A percentile compares a stretch with the other conserved stretches of the same genome.
phyloP scores from a whole-genome alignment of 2,797 vertebrate genomes.

The Micropoecilia bifurca region DNA sequence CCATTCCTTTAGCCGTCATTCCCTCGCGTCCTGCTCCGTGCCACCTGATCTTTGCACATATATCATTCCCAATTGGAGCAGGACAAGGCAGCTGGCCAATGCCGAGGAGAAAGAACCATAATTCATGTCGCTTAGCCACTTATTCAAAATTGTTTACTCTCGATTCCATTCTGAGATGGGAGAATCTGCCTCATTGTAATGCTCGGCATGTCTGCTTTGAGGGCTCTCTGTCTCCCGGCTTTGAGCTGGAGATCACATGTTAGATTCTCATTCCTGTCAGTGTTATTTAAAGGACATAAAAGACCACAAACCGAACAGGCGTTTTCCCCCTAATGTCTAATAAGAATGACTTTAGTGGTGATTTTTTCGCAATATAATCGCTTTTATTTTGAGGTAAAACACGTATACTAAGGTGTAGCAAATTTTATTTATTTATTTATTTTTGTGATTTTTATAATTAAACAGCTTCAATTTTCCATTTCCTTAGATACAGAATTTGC shows the following conservation, averaged over 20 bases:
- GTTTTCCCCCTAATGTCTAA: constrained; percentile 20
- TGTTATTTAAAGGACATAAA: constrained; percentile 62
- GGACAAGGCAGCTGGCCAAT: constrained; percentile 74
- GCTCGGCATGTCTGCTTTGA: constrained; percentile 60
- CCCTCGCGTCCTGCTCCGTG: constrained; percentile 30
- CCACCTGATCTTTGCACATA: constrained; percentile 81
- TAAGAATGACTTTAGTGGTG: constrained; percentile 3
- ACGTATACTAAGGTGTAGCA: background rate
- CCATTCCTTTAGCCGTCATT: constrained; percentile 35
- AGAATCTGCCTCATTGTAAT: constrained; percentile 66
- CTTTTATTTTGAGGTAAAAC: background rate
- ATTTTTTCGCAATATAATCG: too few relatives aligned
- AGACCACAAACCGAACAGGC: constrained; percentile 27
- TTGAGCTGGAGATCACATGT: constrained; percentile 46
- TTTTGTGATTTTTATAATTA: background rate
- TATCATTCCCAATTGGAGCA: constrained; percentile 76
- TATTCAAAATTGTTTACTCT: constrained; percentile 83
- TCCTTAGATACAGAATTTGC: background rate
- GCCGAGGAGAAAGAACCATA: constrained; percentile 64
- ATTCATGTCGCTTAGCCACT: constrained; percentile 76
- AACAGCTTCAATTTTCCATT: background rate
- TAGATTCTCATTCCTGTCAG: constrained; percentile 40
- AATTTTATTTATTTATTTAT: background rate
- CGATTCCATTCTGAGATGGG: constrained; percentile 61
- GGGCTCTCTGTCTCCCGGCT: constrained; percentile 41